phyloP scores from a whole-genome alignment of 2,888 invertebrate species.

The Rotaria socialis region DNA sequence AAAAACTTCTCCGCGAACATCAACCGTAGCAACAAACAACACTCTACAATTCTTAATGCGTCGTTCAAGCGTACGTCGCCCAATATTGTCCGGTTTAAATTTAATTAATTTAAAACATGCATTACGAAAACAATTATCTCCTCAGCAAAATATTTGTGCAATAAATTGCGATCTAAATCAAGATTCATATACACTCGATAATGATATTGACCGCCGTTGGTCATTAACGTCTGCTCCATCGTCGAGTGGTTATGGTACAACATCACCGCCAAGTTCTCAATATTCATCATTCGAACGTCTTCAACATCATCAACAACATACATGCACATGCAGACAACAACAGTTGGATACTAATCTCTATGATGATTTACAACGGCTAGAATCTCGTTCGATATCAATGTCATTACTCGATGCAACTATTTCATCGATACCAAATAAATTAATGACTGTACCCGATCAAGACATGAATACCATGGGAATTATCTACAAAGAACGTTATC shows the following conservation, averaged over 20 bases:
- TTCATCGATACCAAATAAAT: background rate
- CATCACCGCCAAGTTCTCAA: slow-evolving; percentile 17
- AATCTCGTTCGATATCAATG: slow-evolving; percentile 15
- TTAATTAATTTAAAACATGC: slow-evolving; percentile 11
- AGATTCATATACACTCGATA: background rate
- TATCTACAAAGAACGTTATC: slow-evolving; percentile 36
- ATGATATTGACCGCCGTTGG: background rate
- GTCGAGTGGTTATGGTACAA: slow-evolving; percentile 31
- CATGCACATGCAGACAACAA: slow-evolving; percentile 25
- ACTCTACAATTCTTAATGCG: background rate
- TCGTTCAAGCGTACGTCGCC: background rate
- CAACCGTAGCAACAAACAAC: background rate
- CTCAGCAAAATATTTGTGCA: background rate
- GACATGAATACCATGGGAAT: slow-evolving; percentile 4
- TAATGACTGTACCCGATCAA: background rate
- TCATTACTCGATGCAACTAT: background rate
- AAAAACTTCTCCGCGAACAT: background rate
- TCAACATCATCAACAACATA: slow-evolving; percentile 18
- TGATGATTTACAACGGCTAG: slow-evolving; percentile 21
- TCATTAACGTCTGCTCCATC: slow-evolving; percentile 28
- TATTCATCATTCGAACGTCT: slow-evolving; percentile 34
- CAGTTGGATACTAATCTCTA: background rate
- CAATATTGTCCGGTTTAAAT: background rate
- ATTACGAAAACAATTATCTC: slow-evolving; percentile 20
- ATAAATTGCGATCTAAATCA: background rate